phyloP scores from a whole-genome alignment of 2,888 invertebrate genomes.

The Drosophila koepferae region DNA sequence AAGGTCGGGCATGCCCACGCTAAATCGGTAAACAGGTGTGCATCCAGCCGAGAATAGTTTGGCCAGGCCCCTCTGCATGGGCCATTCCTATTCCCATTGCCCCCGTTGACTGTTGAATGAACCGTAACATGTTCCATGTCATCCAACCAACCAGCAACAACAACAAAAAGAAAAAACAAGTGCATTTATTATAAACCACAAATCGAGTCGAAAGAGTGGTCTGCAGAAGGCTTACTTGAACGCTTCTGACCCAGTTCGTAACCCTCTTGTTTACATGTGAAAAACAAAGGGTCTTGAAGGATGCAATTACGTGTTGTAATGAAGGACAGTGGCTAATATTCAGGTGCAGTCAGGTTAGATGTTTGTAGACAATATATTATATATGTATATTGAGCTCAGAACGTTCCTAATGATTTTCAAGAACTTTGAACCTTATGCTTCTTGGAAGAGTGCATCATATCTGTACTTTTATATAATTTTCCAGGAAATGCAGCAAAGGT shows the following conservation, averaged over 20 bases:
- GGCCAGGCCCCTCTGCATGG: slow-evolving; percentile 20
- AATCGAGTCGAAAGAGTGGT: slow-evolving; percentile 19
- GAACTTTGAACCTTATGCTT: not conserved
- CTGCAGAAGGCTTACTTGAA: slow-evolving; percentile 25
- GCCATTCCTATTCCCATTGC: slow-evolving; percentile 25
- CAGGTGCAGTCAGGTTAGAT: not conserved
- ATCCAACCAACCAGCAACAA: slow-evolving; percentile 10
- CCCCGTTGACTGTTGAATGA: slow-evolving; percentile 54
- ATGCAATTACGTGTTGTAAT: not conserved
- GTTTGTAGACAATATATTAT: not conserved
- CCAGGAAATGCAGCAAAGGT: not conserved
- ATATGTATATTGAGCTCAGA: not conserved
- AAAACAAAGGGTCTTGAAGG: slow-evolving; percentile 7
- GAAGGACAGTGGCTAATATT: not conserved
- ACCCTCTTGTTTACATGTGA: not conserved
- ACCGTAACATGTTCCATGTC: slow-evolving; percentile 65
- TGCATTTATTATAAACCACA: slow-evolving; percentile 43
- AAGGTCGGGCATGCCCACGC: slow-evolving; percentile 6
- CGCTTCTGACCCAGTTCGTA: slow-evolving; percentile 67
- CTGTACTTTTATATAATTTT: not conserved
- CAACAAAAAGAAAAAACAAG: slow-evolving; percentile 30
- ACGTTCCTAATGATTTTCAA: not conserved
- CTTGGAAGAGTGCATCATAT: not conserved
- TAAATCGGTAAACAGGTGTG: slow-evolving; percentile 40
- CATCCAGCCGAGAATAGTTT: slow-evolving; percentile 68